Conservation (phyloP, 1,140 invertebrate genomes). For the Pseudachorutes palmiensis region DNA sequence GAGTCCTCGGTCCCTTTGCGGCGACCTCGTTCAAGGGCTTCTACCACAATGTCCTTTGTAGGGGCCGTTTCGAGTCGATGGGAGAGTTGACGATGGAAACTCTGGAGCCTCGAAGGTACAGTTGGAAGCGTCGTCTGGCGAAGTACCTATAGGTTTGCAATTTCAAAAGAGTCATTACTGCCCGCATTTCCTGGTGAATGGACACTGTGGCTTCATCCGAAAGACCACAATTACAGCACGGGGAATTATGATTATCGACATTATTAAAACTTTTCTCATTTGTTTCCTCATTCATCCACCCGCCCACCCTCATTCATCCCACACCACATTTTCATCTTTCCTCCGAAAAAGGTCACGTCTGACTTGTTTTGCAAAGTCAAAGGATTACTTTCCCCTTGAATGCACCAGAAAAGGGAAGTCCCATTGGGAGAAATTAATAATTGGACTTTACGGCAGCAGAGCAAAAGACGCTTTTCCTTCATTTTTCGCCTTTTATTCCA, state of each 20-base stretch:
- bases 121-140: constrained; percentile 71
- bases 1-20: constrained; percentile 40
- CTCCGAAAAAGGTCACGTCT: too few relatives aligned
- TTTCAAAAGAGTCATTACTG: background rate
- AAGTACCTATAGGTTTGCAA: constrained; percentile 49
- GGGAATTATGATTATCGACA: too few relatives aligned
- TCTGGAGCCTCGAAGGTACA: constrained; percentile 66
- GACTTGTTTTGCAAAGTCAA: too few relatives aligned
- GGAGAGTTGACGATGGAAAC: constrained; percentile 43
- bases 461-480: too few relatives aligned
- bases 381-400: too few relatives aligned
- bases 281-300: background rate
- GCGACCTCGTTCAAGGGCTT: constrained; percentile 56
- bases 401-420: too few relatives aligned
- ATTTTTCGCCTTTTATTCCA: too few relatives aligned
- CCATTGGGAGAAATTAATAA: too few relatives aligned
- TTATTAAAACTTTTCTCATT: constrained; percentile 2
- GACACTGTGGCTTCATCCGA: background rate
- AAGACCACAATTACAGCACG: too few relatives aligned
- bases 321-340: too few relatives aligned
- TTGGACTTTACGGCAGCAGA: too few relatives aligned
- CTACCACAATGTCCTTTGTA: constrained; percentile 17
- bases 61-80: constrained; percentile 18
- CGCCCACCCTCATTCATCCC: too few relatives aligned
- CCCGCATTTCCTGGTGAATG: background rate